phyloP scores from a whole-genome alignment of 2,888 invertebrate genomes.

The Parnassius smintheus region DNA sequence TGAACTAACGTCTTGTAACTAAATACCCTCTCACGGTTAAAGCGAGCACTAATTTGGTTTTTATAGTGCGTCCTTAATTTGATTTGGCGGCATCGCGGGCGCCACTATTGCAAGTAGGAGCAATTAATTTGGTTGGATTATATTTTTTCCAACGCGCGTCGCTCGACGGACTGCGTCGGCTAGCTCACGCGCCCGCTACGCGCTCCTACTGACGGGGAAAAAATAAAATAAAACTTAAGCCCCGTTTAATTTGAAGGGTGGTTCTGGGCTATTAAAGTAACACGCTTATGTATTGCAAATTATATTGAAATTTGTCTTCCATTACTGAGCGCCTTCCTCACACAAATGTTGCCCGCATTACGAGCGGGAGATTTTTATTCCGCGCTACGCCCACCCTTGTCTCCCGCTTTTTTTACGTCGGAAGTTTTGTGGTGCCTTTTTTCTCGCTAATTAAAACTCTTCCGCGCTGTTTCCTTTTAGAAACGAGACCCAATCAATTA shows the following conservation, averaged over 20 bases:
- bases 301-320: slow-evolving; percentile 82
- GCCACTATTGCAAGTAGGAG: slow-evolving; percentile 76
- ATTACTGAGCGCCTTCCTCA: slow-evolving; percentile 80
- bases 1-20: slow-evolving; percentile 82
- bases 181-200: slow-evolving; percentile 47
- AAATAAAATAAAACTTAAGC: slow-evolving; percentile 82
- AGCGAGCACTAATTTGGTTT: slow-evolving; percentile 82
- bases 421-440: slow-evolving; percentile 76
- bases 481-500: slow-evolving; percentile 81
- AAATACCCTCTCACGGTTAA: slow-evolving; percentile 81
- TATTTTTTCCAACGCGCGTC: slow-evolving; percentile 70
- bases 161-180: slow-evolving; percentile 46
- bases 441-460: slow-evolving; percentile 81
- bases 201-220: slow-evolving; percentile 72
- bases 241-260: slow-evolving; percentile 82
- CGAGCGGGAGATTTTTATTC: slow-evolving; percentile 78
- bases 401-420: slow-evolving; percentile 76
- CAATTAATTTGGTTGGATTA: slow-evolving; percentile 81
- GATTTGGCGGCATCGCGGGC: slow-evolving; percentile 81
- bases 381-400: slow-evolving; percentile 76
- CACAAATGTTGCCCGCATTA: slow-evolving; percentile 81
- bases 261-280: slow-evolving; percentile 83
- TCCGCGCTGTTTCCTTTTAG: slow-evolving; percentile 78
- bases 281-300: slow-evolving; percentile 83
- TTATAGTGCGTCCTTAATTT: slow-evolving; percentile 82